Percentiles rank a stretch among this genome's conserved stretches.
phyloP scores from a whole-genome alignment of 2,113 vertebrate genomes.

The Zosterops pallidus region DNA sequence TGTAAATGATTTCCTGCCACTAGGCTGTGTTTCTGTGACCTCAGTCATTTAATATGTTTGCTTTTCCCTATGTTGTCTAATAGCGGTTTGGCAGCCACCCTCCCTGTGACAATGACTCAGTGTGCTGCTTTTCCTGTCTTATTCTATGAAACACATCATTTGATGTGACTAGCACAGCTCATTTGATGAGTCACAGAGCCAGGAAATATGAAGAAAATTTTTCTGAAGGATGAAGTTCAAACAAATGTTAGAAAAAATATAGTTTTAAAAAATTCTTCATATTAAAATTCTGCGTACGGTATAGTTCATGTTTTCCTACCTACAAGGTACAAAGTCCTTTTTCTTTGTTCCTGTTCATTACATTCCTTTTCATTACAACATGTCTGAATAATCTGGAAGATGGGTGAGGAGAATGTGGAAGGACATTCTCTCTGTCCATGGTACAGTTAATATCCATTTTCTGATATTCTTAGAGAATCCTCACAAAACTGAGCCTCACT shows the following conservation, averaged over 20 bases:
- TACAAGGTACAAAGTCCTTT: background rate
- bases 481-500: background rate
- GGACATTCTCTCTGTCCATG: background rate
- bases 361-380: background rate
- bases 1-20: background rate
- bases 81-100: background rate
- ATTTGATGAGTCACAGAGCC: slow-evolving; percentile 41
- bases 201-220: slow-evolving; percentile 8
- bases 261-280: background rate
- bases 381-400: background rate
- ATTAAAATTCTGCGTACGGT: background rate
- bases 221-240: background rate
- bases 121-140: slow-evolving; percentile 27
- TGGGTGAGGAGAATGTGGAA: background rate
- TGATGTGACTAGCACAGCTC: slow-evolving; percentile 43
- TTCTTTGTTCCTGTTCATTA: background rate
- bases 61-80: background rate
- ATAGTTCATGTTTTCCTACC: background rate
- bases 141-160: background rate
- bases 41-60: background rate
- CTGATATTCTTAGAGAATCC: background rate
- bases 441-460: background rate
- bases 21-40: slow-evolving; percentile 11
- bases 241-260: background rate
- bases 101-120: slow-evolving; percentile 24